phyloP scores from a whole-genome alignment of 2,888 invertebrate species.

The Rhagonycha lutea region DNA sequence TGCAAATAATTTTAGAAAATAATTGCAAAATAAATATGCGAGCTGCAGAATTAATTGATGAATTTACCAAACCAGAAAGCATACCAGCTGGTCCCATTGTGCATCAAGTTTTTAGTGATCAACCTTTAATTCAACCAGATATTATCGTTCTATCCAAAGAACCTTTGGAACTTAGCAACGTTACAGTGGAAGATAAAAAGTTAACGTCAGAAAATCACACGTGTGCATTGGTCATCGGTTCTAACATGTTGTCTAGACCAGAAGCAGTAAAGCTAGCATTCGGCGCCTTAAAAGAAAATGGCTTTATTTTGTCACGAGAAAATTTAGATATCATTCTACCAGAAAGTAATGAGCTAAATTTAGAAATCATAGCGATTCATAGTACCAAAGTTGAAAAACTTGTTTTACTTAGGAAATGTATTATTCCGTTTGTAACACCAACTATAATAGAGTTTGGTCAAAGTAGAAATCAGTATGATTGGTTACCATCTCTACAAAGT shows the following conservation, averaged over 20 bases:
- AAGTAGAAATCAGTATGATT: constrained; percentile 55
- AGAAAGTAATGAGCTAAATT: constrained; percentile 44
- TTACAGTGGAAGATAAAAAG: constrained; percentile 67
- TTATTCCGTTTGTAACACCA: constrained; percentile 55
- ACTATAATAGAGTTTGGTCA: constrained; percentile 57
- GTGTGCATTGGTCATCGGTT: constrained; percentile 39
- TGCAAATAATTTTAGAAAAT: constrained; percentile 78
- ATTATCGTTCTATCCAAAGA: constrained; percentile 62
- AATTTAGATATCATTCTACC: background rate
- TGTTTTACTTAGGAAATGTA: constrained; percentile 59
- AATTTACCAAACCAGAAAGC: constrained; percentile 44
- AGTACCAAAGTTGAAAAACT: constrained; percentile 60
- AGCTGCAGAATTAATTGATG: constrained; percentile 55
- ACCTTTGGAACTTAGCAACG: constrained; percentile 55
- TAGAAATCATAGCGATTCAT: constrained; percentile 59
- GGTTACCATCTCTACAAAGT: constrained; percentile 58
- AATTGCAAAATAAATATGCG: constrained; percentile 65
- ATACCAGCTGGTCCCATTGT: constrained; percentile 61
- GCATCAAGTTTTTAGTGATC: constrained; percentile 64
- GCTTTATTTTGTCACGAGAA: constrained; percentile 14
- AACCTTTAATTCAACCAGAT: constrained; percentile 72
- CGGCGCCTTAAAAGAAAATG: constrained; percentile 9
- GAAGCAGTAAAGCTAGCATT: constrained; percentile 45
- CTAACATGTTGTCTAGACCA: constrained; percentile 57
- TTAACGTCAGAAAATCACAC: constrained; percentile 48